Conservation (phyloP, 2,888 invertebrate species). For the Plutella xylostella region DNA sequence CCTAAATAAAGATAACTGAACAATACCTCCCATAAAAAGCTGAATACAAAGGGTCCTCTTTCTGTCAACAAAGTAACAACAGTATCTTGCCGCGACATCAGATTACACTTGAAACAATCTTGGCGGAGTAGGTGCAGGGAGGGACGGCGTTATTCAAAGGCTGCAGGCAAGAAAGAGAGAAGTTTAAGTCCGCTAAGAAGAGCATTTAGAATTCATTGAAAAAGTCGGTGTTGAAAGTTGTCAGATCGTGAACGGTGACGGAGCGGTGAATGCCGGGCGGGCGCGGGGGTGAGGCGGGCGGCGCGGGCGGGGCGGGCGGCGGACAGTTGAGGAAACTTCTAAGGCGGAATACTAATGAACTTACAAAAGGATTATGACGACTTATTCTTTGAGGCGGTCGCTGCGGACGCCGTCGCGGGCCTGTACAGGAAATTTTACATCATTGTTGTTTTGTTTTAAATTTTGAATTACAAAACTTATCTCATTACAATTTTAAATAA, state of each 20-base stretch:
- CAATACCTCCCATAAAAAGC: slow-evolving; percentile 2
- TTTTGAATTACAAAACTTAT: too few species aligned
- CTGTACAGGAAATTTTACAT: too few species aligned
- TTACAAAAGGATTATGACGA: too few species aligned
- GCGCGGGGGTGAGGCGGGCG: too few species aligned
- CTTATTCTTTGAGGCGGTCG: too few species aligned
- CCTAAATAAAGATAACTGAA: slow-evolving; percentile 2
- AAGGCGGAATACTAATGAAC: too few species aligned
- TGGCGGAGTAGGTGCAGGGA: slow-evolving; percentile 22
- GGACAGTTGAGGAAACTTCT: too few species aligned
- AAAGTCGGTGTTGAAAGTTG: slow-evolving; percentile 62
- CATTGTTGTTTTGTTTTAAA: too few species aligned
- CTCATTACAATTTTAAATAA: too few species aligned
- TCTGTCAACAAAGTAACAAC: slow-evolving; percentile 21
- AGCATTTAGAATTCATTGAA: slow-evolving; percentile 70
- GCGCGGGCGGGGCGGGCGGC: too few species aligned
- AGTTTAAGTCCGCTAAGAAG: slow-evolving; percentile 4
- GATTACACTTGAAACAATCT: slow-evolving; percentile 22
- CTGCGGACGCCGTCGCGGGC: too few species aligned
- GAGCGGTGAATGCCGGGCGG: too few species aligned
- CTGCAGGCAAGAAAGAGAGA: background rate
- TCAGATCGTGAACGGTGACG: slow-evolving; percentile 55
- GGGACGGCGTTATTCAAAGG: slow-evolving; percentile 3
- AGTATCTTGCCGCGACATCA: slow-evolving; percentile 30
- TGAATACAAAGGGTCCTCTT: background rate